Percentiles rank a stretch among this genome's conserved stretches.
These are phyloP conservation scores for Thecophora atra DNA, from an alignment of 2,888 invertebrate genomes.

Conservation along the genomic window DNA sequence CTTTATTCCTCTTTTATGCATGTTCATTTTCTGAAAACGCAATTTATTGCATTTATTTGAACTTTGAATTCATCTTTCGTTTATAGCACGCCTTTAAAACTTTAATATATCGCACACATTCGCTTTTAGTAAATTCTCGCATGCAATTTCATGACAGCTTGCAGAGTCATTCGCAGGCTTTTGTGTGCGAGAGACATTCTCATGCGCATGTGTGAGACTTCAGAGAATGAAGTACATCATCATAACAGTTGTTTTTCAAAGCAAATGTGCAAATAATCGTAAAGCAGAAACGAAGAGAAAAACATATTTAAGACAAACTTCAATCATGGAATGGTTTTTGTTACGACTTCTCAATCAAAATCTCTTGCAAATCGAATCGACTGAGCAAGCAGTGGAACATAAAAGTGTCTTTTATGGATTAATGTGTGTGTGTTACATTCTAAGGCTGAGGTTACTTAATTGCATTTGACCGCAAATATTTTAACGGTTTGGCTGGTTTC, in stretches of 20 bases:
- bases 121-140: too few species aligned
- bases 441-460: constrained; percentile 6
- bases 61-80: too few species aligned
- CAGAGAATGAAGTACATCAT: background rate
- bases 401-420: background rate
- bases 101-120: too few species aligned
- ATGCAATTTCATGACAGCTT: too few species aligned
- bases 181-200: too few species aligned
- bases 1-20: too few species aligned
- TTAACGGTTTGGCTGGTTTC: constrained; percentile 7
- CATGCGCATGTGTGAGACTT: background rate
- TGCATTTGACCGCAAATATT: constrained; percentile 1
- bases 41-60: too few species aligned
- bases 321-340: background rate
- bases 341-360: background rate
- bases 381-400: background rate
- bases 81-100: too few species aligned
- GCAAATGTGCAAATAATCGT: background rate
- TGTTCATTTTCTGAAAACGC: too few species aligned
- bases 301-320: background rate
- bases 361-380: background rate
- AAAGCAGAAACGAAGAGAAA: too few species aligned
- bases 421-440: background rate
- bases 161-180: too few species aligned
- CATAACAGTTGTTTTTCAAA: constrained; percentile 1